These are phyloP conservation scores for Epirrita christyi DNA, from an alignment of 2,888 invertebrate genomes.

Conservation along the genomic window DNA sequence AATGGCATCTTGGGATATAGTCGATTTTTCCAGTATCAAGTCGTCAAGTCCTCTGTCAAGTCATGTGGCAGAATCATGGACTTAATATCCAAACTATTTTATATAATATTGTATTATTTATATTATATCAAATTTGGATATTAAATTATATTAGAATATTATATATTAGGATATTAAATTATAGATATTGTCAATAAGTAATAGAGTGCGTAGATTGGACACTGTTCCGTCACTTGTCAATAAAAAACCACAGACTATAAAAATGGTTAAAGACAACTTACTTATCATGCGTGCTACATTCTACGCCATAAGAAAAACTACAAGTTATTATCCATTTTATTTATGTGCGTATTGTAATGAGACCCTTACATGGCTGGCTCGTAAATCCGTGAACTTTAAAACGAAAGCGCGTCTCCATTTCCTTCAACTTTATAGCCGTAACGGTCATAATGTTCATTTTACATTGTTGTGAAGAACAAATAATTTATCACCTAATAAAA, in stretches of 20 bases:
- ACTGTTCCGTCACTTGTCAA: background rate
- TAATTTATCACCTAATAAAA: slow-evolving; percentile 23
- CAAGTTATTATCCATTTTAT: slow-evolving; percentile 13
- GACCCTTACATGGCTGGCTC: slow-evolving; percentile 13
- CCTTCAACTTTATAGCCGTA: slow-evolving; percentile 20
- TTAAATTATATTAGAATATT: too few relatives aligned
- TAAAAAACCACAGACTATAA: background rate
- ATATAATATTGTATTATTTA: too few relatives aligned
- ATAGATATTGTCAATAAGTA: too few relatives aligned
- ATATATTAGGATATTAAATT: too few relatives aligned
- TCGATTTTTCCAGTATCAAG: too few relatives aligned
- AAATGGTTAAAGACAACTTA: background rate
- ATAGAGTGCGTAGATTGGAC: too few relatives aligned
- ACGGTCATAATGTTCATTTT: slow-evolving; percentile 17
- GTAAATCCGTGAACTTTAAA: slow-evolving; percentile 17
- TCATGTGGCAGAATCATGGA: too few relatives aligned
- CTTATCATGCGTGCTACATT: slow-evolving; percentile 19
- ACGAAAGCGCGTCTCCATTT: slow-evolving; percentile 23
- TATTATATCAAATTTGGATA: too few relatives aligned
- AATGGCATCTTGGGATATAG: too few relatives aligned
- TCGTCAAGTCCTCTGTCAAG: too few relatives aligned
- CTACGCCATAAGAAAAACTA: slow-evolving; percentile 10
- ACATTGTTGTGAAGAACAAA: slow-evolving; percentile 16
- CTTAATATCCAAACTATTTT: too few relatives aligned
- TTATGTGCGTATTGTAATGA: slow-evolving; percentile 23